Base-by-base conservation (phyloP, 2,113 vertebrate species). In the Corydoras sp. region DNA sequence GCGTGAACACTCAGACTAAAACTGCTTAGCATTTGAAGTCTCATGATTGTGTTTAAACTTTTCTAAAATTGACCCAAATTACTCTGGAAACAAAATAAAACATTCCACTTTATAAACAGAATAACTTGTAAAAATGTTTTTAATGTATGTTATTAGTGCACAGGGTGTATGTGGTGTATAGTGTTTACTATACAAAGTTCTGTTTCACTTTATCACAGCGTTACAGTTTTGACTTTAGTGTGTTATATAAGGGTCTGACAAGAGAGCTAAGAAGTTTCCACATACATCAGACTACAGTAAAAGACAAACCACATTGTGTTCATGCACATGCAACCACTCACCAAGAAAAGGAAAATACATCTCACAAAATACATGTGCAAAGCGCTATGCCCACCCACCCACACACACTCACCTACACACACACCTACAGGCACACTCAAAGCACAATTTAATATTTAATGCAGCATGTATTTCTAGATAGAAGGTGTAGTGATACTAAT, bases 341-440 rank as follows among this genome's bases (percentile, higher is more conserved):
- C 56, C 12, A 24, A 56, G 31, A 11, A 14, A 24, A n/a, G 76
- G 71, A 77, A 77, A 73, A 29, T 70, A 77, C 65, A 73, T 61
- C 55, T 73, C 71, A 43, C 35, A 43, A 43, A 43, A 8, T 43
- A 43, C 35, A 43, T 43, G 35, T 43, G 35, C 35, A 43, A 43
- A 5, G 35, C 4, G 35, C 7, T 8, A 43, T 43, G 35, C 35
- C 35, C 35, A 32, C 51, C 69, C 31, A 35, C 69, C 32, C 50
- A 55, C 4, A 10, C 49, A 1, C 50, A 1, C 50, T 6, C 30
- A 48, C 53, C 5, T 31, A 53, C 29, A 49, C 32, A 24, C 10
- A 31, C 58, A 67, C 32, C 49, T 50, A 12, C 64, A 30, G 7
- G 15, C 31, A 32, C 56, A 32, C 12, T 18, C 35, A 8, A 10